These are phyloP conservation scores for Haliclona indistincta DNA, from an alignment of 37 sponge, comb jelly and placozoan species.

Conservation along the genomic window DNA sequence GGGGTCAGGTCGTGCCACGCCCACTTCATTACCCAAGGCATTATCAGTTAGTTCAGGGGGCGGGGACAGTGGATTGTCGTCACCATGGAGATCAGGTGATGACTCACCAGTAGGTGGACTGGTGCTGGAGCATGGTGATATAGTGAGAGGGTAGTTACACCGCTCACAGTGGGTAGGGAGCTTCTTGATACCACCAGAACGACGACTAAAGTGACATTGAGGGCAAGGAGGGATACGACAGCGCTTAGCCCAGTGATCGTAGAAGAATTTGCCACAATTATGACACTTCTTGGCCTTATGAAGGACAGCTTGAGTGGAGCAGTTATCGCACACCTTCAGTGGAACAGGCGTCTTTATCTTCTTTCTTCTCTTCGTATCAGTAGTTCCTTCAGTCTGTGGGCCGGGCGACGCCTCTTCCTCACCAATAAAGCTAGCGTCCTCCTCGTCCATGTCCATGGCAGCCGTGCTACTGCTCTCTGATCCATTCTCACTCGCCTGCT, in stretches of 20 bases:
- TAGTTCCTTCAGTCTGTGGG: no score
- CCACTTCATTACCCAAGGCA: not conserved
- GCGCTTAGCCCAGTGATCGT: constrained; percentile 28
- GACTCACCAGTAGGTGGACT: not conserved
- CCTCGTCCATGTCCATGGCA: no score
- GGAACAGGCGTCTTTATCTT: no score
- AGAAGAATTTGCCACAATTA: constrained; percentile 47
- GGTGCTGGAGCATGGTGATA: not conserved
- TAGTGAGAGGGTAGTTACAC: constrained; percentile 20
- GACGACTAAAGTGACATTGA: constrained; percentile 44
- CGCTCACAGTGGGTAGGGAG: constrained; percentile 25
- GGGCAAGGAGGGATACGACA: constrained; percentile 49
- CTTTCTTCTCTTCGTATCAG: no score
- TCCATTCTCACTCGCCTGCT: no score
- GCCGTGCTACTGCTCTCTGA: no score
- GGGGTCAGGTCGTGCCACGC: not conserved
- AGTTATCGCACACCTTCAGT: constrained; percentile 47
- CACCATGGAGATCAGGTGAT: not conserved
- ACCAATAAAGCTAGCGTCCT: no score
- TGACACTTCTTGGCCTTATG: constrained; percentile 55
- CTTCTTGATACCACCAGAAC: not conserved
- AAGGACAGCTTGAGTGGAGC: constrained; percentile 27
- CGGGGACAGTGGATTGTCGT: no score
- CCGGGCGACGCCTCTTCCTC: no score
- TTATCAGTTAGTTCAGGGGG: no score